Base-by-base conservation (phyloP, 2,888 invertebrate genomes). In the Zaprionus obscuricornis region DNA sequence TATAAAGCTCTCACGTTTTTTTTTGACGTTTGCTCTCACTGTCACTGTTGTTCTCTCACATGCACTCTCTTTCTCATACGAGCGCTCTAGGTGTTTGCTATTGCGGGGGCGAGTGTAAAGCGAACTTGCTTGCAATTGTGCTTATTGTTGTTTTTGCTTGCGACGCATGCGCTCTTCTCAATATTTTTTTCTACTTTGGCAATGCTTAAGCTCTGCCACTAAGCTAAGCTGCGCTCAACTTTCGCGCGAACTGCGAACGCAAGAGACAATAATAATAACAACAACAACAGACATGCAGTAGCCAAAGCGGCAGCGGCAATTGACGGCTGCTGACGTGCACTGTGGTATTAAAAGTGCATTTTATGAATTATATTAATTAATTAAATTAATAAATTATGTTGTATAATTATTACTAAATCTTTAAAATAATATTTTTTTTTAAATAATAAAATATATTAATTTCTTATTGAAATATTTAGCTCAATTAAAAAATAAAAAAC, bases 181-280 rank as follows among this genome's bases (percentile, higher is more conserved):
- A 40, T 2, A 26, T 50, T 18, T 66, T n/a, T 62, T 57, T 49
- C 54, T 51, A 39, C 46, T 54, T 20, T 64, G 56, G 51, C 56
- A 51, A 39, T 58, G 63, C 54, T 49, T 43, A 51, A 42, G 43
- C 33, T 50, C 40, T 62, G 58, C 51, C 55, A 58, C 45, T 59
- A 59, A 27, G 29, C 62, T 58, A 58, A 71, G 73, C 57, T 59
- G 63, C 66, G 74, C 74, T 74, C 76, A 79, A 81, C 74, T 75
- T 75, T 75, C 82, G 85, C 82, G 84, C 52, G 68, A 54, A 60
- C 40, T 50, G 40, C 37, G n/a, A 51, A 47, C 43, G 37, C 26
- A 34, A 51, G 20, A 46, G 22, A 39, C 36, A 57, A 34, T 20
- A 46, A 31, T 36, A 45, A 46, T 16, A 56, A 52, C 47, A 54